These are phyloP conservation scores for Polypedilum vanderplanki DNA, from an alignment of 1,140 invertebrate species.

Conservation along the genomic window DNA sequence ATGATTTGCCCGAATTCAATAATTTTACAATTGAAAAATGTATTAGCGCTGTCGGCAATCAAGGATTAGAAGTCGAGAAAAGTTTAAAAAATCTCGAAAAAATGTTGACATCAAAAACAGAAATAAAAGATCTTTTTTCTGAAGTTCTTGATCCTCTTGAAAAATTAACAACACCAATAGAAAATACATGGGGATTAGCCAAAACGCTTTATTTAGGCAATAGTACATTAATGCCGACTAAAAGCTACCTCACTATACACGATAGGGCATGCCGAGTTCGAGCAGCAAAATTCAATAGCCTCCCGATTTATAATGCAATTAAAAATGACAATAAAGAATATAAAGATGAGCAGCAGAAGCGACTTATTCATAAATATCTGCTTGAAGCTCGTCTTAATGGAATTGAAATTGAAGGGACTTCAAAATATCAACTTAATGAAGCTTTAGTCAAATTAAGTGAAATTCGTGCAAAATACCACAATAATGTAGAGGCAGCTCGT, in stretches of 20 bases:
- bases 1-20: slow-evolving; percentile 71
- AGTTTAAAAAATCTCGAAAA: slow-evolving; percentile 52
- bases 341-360: slow-evolving; percentile 56
- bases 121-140: slow-evolving; percentile 55
- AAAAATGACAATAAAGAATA: slow-evolving; percentile 49
- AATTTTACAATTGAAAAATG: slow-evolving; percentile 75
- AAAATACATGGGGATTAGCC: slow-evolving; percentile 78
- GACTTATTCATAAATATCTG: slow-evolving; percentile 68
- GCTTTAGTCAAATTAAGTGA: slow-evolving; percentile 47
- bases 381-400: slow-evolving; percentile 78
- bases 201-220: slow-evolving; percentile 77
- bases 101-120: slow-evolving; percentile 34
- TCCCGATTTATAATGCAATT: slow-evolving; percentile 59
- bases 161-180: slow-evolving; percentile 59
- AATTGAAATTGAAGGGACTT: slow-evolving; percentile 48
- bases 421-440: slow-evolving; percentile 44
- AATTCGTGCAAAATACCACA: slow-evolving; percentile 52
- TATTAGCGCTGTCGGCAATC: slow-evolving; percentile 70
- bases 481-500: slow-evolving; percentile 55
- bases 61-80: slow-evolving; percentile 76
- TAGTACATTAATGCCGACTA: slow-evolving; percentile 67
- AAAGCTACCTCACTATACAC: slow-evolving; percentile 66
- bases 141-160: slow-evolving; percentile 75
- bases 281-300: slow-evolving; percentile 58
- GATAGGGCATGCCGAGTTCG: slow-evolving; percentile 59